Evolutionary conservation across 53 echinoderm and acorn worm genomes (phyloP).

Genomic region (Mesocentrotus franciscanus): DNA sequence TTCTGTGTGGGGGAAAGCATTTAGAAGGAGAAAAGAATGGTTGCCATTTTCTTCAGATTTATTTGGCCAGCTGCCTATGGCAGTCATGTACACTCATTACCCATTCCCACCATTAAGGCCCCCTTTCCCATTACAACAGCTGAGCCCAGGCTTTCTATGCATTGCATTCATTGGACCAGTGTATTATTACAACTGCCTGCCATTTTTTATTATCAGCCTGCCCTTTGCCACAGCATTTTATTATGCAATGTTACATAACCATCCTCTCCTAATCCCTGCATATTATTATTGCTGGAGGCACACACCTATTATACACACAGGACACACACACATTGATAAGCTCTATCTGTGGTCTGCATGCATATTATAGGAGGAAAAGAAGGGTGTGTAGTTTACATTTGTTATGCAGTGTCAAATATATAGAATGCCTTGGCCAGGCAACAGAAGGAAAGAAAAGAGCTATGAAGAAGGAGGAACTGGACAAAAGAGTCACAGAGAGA

Average conservation of each 20-base stretch:
- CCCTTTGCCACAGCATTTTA: slow-evolving; percentile 55
- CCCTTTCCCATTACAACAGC: slow-evolving; percentile 44
- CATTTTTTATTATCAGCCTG: slow-evolving; percentile 55
- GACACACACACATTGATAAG: slow-evolving; percentile 22
- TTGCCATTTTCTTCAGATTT: slow-evolving; percentile 45
- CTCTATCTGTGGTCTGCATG: slow-evolving; percentile 39
- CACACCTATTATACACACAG: slow-evolving; percentile 22
- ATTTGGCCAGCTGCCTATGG: slow-evolving; percentile 52
- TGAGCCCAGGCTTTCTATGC: slow-evolving; percentile 49
- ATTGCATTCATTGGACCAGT: slow-evolving; percentile 22
- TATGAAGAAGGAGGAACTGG: background rate
- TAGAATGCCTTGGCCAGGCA: slow-evolving; percentile 13
- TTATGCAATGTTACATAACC: slow-evolving; percentile 64
- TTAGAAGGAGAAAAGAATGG: slow-evolving; percentile 40
- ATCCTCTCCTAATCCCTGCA: slow-evolving; percentile 53
- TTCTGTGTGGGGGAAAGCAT: background rate
- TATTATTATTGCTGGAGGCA: slow-evolving; percentile 55
- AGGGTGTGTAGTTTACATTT: slow-evolving; percentile 55
- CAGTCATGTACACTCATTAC: slow-evolving; percentile 21
- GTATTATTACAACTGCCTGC: slow-evolving; percentile 58
- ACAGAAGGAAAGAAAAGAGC: slow-evolving; percentile 47
- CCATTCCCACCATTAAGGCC: slow-evolving; percentile 25
- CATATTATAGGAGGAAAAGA: background rate
- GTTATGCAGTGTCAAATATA: slow-evolving; percentile 35
- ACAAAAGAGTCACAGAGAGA: slow-evolving; percentile 26